Conservation (phyloP, 1,140 invertebrate genomes). For the Meloidogyne hapla region DNA sequence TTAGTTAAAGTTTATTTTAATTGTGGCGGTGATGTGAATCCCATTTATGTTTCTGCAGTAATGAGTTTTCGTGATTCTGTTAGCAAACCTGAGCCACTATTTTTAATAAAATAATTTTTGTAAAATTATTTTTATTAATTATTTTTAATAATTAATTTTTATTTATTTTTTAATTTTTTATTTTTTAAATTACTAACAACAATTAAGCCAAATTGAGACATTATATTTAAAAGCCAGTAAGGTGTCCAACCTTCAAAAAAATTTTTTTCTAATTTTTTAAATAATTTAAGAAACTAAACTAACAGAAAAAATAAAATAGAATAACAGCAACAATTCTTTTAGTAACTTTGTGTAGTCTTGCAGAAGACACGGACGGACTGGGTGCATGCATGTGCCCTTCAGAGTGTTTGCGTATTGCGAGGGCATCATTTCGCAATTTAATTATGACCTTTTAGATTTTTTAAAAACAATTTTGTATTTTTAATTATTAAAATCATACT, state of each 20-base stretch:
- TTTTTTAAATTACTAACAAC: constrained; percentile 41
- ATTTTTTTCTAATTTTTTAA: not conserved
- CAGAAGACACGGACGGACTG: constrained; percentile 17
- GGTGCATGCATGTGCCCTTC: constrained; percentile 12
- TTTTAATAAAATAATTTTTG: too few relatives aligned
- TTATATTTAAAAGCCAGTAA: constrained; percentile 61
- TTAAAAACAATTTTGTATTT: not conserved
- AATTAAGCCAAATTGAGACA: constrained; percentile 52
- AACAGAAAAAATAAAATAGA: constrained; percentile 61
- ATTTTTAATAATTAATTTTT: not conserved
- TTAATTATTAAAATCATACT: constrained; percentile 39
- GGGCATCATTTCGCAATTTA: constrained; percentile 39
- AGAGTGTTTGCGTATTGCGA: constrained; percentile 42
- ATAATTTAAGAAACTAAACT: not conserved
- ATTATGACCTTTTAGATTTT: constrained; percentile 19
- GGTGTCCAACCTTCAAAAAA: constrained; percentile 52
- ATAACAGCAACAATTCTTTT: constrained; percentile 62
- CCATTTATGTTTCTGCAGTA: constrained; percentile 8
- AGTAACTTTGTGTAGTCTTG: constrained; percentile 55
- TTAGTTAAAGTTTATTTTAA: not conserved
- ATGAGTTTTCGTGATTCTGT: constrained; percentile 18
- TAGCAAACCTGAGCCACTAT: constrained; percentile 14
- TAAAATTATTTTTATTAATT: too few relatives aligned
- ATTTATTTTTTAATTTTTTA: not conserved
- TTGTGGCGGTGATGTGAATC: constrained; percentile 21